These are phyloP conservation scores for Nixonia krombeini DNA, from an alignment of 1,140 invertebrate species.

Conservation along the genomic window DNA sequence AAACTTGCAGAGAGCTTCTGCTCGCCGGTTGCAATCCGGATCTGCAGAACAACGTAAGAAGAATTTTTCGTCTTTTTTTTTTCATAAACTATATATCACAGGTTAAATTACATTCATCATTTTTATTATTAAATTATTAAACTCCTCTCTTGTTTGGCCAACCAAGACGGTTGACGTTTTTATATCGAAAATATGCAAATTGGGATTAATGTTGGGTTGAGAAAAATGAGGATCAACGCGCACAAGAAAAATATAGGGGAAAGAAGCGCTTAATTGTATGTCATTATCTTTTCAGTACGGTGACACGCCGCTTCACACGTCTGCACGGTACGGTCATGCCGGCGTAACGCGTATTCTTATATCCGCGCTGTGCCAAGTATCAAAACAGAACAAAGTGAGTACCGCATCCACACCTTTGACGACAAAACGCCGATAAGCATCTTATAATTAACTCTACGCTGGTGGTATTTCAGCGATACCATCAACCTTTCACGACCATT, in stretches of 20 bases:
- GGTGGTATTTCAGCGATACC: background rate
- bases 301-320: constrained; percentile 95
- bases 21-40: constrained; percentile 90
- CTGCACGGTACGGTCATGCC: constrained; percentile 94
- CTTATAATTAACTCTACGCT: constrained; percentile 1
- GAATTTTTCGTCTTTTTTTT: too few species aligned
- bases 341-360: constrained; percentile 95
- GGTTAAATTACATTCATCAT: too few species aligned
- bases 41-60: constrained; percentile 87
- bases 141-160: too few species aligned
- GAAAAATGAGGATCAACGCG: too few species aligned
- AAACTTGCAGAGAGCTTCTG: constrained; percentile 90
- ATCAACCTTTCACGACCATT: background rate
- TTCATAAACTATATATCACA: too few species aligned
- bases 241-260: background rate
- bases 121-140: too few species aligned
- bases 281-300: constrained; percentile 82
- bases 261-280: background rate
- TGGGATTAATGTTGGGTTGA: too few species aligned
- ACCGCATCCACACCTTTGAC: background rate
- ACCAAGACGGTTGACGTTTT: too few species aligned
- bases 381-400: constrained; percentile 90
- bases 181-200: too few species aligned
- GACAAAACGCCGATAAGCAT: background rate
- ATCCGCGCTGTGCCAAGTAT: constrained; percentile 88